These are phyloP conservation scores for Trissolcus basalis DNA, from an alignment of 1,140 invertebrate species.

Conservation along the genomic window DNA sequence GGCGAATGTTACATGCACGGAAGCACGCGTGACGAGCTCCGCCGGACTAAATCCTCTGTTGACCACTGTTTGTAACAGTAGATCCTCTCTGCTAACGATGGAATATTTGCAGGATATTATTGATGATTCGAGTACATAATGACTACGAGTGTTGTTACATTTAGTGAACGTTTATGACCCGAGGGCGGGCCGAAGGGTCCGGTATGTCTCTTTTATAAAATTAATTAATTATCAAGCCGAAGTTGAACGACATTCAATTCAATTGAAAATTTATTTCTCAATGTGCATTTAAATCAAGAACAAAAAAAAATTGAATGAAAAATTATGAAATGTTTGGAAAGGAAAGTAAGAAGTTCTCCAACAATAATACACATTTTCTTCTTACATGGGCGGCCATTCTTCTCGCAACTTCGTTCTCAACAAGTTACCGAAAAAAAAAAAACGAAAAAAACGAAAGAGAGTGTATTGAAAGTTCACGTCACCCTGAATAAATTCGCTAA, in stretches of 20 bases:
- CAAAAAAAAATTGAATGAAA: neutral
- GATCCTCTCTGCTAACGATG: conserved; percentile 21
- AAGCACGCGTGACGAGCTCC: conserved; percentile 41
- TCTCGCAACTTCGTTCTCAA: conserved; percentile 14
- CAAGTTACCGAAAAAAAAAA: conserved; percentile 16
- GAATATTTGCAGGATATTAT: conserved; percentile 37
- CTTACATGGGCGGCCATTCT: neutral
- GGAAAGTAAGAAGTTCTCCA: neutral
- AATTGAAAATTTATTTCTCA: no score
- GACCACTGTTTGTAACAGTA: conserved; percentile 32
- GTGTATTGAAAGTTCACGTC: conserved; percentile 14
- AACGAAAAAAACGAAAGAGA: conserved; percentile 3
- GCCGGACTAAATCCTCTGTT: conserved; percentile 33
- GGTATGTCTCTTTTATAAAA: neutral
- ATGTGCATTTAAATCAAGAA: neutral
- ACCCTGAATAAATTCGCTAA: conserved; percentile 28
- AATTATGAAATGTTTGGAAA: neutral
- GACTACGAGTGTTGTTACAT: neutral
- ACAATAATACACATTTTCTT: neutral
- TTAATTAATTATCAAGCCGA: no score
- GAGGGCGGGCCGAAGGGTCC: neutral
- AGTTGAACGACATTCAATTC: no score
- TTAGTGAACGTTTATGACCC: neutral
- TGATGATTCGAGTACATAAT: conserved; percentile 3
- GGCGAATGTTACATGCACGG: conserved; percentile 45